Conservation (phyloP, 1,140 invertebrate species). For the Oryzaephilus surinamensis region DNA sequence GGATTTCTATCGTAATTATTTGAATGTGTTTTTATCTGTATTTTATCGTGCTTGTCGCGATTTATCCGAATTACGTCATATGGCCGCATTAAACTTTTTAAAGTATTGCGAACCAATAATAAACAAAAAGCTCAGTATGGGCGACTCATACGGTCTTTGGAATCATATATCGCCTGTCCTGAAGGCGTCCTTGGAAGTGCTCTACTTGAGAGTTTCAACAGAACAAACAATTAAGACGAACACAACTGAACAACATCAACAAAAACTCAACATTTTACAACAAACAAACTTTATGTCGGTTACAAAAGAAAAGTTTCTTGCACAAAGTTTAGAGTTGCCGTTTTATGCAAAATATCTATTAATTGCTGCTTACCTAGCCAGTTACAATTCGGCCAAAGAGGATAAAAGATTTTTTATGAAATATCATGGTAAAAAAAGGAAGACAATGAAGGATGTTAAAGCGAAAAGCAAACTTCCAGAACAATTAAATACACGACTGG, state of each 20-base stretch:
- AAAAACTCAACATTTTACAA: too few relatives aligned
- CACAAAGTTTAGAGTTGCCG: slow-evolving; percentile 69
- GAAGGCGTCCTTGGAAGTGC: slow-evolving; percentile 59
- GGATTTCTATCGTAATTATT: slow-evolving; percentile 66
- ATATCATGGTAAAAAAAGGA: slow-evolving; percentile 52
- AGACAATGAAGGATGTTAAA: slow-evolving; percentile 44
- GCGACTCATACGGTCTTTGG: slow-evolving; percentile 62
- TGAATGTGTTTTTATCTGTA: slow-evolving; percentile 68
- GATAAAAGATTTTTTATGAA: slow-evolving; percentile 77
- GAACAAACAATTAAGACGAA: too few relatives aligned
- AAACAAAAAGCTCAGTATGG: slow-evolving; percentile 41
- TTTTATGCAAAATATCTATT: slow-evolving; percentile 82
- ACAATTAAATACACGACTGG: slow-evolving; percentile 48
- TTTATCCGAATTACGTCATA: slow-evolving; percentile 66
- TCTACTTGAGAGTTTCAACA: slow-evolving; percentile 59
- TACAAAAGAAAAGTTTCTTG: slow-evolving; percentile 34
- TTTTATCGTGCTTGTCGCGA: slow-evolving; percentile 73
- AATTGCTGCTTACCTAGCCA: slow-evolving; percentile 82
- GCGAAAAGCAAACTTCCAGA: slow-evolving; percentile 42
- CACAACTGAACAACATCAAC: too few relatives aligned
- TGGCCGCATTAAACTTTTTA: slow-evolving; percentile 55
- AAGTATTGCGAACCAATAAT: slow-evolving; percentile 68
- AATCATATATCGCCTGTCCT: slow-evolving; percentile 63
- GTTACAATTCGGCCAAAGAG: slow-evolving; percentile 77
- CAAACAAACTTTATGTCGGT: too few relatives aligned